Evolutionary conservation across 1,140 invertebrate species (phyloP).

Genomic region (Drosophila insularis): DNA sequence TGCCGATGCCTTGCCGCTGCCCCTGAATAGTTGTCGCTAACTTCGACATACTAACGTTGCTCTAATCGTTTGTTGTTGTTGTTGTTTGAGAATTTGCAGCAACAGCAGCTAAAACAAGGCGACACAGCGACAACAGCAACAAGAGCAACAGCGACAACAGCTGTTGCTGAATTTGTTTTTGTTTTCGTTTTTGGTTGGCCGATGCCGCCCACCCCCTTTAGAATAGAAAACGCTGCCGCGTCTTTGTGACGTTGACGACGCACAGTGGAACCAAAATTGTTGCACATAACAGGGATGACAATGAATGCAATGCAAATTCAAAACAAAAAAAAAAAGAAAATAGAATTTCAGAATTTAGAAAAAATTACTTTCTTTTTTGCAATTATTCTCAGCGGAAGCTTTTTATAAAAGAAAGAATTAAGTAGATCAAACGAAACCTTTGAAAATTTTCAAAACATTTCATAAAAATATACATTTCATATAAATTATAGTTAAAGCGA

Average conservation of each 20-base stretch:
- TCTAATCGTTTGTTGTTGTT: slow-evolving; percentile 15
- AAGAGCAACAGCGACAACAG: slow-evolving; percentile 35
- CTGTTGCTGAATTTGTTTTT: slow-evolving; percentile 43
- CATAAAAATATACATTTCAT: no score
- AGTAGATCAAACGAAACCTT: no score
- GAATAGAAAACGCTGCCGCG: neutral
- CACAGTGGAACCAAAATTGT: neutral
- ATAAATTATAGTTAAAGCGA: no score
- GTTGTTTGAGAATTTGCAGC: slow-evolving; percentile 37
- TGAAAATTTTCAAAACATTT: no score
- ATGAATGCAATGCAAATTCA: neutral
- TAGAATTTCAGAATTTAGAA: no score
- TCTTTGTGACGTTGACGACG: neutral
- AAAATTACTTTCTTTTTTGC: no score
- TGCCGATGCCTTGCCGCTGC: neutral
- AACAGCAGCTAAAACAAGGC: slow-evolving; percentile 24
- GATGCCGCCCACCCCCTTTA: slow-evolving; percentile 23
- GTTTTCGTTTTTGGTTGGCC: slow-evolving; percentile 37
- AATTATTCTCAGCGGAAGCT: no score
- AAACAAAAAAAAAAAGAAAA: no score
- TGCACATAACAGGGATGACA: neutral
- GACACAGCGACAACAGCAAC: slow-evolving; percentile 18
- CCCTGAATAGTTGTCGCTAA: neutral
- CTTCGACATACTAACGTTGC: neutral
- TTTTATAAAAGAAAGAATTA: no score